These are phyloP conservation scores for Ceratosolen solmsi DNA, from an alignment of 1,140 invertebrate species.

Conservation along the genomic window DNA sequence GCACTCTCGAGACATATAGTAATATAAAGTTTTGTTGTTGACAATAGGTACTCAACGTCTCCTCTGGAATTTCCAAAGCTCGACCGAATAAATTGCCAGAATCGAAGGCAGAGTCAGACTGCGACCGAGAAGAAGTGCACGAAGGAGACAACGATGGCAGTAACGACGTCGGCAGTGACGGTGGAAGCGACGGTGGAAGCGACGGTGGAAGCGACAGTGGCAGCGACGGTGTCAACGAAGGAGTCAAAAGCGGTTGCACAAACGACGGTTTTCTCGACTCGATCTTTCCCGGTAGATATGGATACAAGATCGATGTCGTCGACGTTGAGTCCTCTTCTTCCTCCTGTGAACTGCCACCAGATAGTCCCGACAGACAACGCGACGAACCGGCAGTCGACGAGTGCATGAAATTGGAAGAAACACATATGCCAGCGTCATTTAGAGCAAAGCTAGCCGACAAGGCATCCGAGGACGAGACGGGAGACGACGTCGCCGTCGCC, in stretches of 20 bases:
- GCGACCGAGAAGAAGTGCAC: background rate
- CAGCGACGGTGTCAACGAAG: background rate
- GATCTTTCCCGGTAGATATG: slow-evolving; percentile 38
- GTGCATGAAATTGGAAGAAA: slow-evolving; percentile 74
- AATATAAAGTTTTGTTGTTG: background rate
- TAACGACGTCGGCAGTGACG: background rate
- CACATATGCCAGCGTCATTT: slow-evolving; percentile 73
- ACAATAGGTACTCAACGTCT: slow-evolving; percentile 27
- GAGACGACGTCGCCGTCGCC: background rate
- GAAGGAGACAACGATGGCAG: background rate
- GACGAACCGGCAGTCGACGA: slow-evolving; percentile 51
- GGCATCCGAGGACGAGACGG: slow-evolving; percentile 20
- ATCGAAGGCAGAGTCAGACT: background rate
- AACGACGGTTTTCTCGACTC: slow-evolving; percentile 18
- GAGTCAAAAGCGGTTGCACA: background rate
- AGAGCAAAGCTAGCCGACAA: slow-evolving; percentile 66
- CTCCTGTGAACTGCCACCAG: slow-evolving; percentile 53
- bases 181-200: background rate
- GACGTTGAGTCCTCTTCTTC: slow-evolving; percentile 41
- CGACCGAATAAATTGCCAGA: background rate
- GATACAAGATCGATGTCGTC: slow-evolving; percentile 37
- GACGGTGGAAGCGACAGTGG: too few species aligned
- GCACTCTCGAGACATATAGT: too few species aligned
- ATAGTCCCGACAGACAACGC: slow-evolving; percentile 40
- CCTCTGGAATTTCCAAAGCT: slow-evolving; percentile 28